These are phyloP conservation scores for Tetrapedia diversipes DNA, from an alignment of 2,888 invertebrate species.

Conservation along the genomic window DNA sequence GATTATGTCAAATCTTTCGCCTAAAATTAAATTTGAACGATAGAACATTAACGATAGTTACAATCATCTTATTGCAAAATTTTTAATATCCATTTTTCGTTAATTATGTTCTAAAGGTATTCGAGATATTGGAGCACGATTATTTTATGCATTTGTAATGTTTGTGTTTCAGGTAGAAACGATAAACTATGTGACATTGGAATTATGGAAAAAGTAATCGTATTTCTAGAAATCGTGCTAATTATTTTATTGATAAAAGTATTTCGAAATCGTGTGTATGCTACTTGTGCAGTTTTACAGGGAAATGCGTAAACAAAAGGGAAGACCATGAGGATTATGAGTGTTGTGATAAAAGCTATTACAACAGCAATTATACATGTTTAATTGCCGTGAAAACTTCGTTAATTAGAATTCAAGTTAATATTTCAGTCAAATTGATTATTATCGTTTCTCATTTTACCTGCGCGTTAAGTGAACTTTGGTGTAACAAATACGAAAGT, in stretches of 20 bases:
- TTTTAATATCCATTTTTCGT: too few species aligned
- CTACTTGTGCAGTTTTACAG: conserved; percentile 40
- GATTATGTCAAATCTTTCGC: conserved; percentile 87
- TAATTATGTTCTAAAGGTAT: too few species aligned
- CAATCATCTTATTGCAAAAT: too few species aligned
- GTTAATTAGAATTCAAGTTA: not conserved
- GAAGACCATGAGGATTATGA: not conserved
- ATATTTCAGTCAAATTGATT: not conserved
- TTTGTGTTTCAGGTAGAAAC: too few species aligned
- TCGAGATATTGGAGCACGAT: too few species aligned
- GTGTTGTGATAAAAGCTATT: not conserved
- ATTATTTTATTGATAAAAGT: conserved; percentile 64
- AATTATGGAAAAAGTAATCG: not conserved
- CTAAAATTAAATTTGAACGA: conserved; percentile 79
- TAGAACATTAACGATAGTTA: too few species aligned
- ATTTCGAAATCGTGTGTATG: conserved; percentile 50
- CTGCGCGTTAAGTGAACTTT: not conserved
- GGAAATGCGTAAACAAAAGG: conserved; percentile 55
- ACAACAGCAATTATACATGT: not conserved
- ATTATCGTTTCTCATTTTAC: not conserved
- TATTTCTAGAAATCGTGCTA: conserved; percentile 25
- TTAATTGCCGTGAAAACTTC: not conserved
- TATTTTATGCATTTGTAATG: too few species aligned
- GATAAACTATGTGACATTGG: not conserved
- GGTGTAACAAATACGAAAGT: not conserved